Evolutionary conservation across 2,797 vertebrate species (phyloP).

Genomic region (Dallia pectoralis): DNA sequence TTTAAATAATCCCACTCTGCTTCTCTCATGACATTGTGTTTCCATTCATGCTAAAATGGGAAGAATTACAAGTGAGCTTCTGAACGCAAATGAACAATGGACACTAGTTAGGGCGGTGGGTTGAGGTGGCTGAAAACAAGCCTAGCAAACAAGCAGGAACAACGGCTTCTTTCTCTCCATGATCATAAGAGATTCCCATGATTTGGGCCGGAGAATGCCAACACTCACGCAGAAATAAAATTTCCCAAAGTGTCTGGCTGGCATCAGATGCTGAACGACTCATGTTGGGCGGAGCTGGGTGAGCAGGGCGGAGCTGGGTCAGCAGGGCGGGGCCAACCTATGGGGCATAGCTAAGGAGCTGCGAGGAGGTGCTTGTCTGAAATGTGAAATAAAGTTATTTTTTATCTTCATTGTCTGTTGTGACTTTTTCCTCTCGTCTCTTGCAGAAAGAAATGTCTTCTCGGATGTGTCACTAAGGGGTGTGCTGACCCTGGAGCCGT

Average conservation of each 20-base stretch:
- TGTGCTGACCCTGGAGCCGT: background rate
- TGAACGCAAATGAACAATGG: background rate
- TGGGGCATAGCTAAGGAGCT: too few relatives aligned
- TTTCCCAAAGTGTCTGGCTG: background rate
- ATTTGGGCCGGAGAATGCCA: background rate
- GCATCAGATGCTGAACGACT: background rate
- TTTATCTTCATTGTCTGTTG: background rate
- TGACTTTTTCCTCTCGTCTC: background rate
- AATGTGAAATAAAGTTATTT: background rate
- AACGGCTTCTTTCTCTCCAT: constrained; percentile 6
- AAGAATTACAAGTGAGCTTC: constrained; percentile 1
- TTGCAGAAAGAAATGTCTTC: constrained; percentile 3
- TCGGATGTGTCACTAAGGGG: constrained; percentile 1
- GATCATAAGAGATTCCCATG: constrained; percentile 20
- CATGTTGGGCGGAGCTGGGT: too few relatives aligned
- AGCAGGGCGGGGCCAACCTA: too few relatives aligned
- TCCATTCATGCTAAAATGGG: background rate
- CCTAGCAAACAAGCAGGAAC: background rate
- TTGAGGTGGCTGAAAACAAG: background rate
- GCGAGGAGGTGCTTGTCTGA: too few relatives aligned
- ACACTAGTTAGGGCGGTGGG: background rate
- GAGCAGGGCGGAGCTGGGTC: too few relatives aligned
- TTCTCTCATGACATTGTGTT: background rate
- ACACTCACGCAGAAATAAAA: background rate
- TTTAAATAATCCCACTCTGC: background rate